Evolutionary conservation across 2,113 vertebrate species (phyloP).

Genomic region (Vidua macroura): DNA sequence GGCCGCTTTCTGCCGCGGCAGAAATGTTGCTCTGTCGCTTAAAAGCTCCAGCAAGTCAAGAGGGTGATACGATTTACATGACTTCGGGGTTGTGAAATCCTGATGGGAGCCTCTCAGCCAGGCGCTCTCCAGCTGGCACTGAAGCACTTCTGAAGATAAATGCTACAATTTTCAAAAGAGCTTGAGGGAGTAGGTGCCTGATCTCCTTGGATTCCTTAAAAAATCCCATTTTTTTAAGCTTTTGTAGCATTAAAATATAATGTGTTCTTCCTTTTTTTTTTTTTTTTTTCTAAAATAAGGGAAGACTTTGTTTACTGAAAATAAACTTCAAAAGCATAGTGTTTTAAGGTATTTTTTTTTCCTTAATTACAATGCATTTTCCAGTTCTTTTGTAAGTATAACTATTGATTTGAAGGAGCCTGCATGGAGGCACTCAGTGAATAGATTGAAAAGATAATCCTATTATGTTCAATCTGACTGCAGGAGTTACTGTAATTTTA

Average conservation of each 20-base stretch:
- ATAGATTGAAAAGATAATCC: conserved; percentile 30
- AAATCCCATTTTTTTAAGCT: conserved; percentile 14
- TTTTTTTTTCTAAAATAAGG: neutral
- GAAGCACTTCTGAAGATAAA: conserved; percentile 5
- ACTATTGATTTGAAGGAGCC: neutral
- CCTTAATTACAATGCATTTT: neutral
- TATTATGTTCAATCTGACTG: neutral
- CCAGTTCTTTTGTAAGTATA: neutral
- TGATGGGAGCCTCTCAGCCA: neutral
- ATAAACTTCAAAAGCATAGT: neutral
- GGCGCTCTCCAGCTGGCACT: neutral
- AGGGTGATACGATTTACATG: neutral
- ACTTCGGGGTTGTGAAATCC: neutral
- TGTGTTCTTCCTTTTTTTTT: neutral
- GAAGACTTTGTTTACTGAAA: conserved; percentile 31
- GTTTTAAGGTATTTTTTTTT: neutral
- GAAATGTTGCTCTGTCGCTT: neutral
- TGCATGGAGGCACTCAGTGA: neutral
- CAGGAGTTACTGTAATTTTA: conserved; percentile 8
- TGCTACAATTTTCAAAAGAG: conserved; percentile 12
- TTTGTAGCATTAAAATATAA: conserved; percentile 24
- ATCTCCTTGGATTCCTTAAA: conserved; percentile 2
- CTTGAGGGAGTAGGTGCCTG: neutral
- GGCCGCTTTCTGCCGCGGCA: neutral
- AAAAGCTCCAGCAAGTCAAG: neutral